Conservation (phyloP, 2,888 invertebrate genomes). For the Hydropsyche betteni region DNA sequence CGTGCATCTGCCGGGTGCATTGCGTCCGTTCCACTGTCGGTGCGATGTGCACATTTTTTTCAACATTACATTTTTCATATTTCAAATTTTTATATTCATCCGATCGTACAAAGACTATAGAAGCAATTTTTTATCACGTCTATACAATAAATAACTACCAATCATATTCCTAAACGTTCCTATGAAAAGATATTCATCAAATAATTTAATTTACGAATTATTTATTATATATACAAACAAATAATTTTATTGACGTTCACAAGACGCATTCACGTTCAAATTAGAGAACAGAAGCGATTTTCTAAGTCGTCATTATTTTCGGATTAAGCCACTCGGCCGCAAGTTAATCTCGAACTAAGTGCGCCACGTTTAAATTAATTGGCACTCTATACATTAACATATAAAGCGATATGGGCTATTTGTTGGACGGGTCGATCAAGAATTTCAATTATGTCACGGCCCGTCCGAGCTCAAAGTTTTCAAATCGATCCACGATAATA, state of each 20-base stretch:
- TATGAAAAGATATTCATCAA: too few relatives aligned
- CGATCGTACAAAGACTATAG: too few relatives aligned
- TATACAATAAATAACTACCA: too few relatives aligned
- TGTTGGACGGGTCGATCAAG: constrained; percentile 8
- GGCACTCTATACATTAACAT: constrained; percentile 12
- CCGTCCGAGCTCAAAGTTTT: constrained; percentile 16
- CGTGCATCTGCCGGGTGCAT: constrained; percentile 26
- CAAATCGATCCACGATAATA: background rate
- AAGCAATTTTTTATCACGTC: too few relatives aligned
- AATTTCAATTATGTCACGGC: constrained; percentile 24
- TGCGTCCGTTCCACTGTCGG: background rate
- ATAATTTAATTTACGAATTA: too few relatives aligned
- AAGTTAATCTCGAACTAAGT: constrained; percentile 13
- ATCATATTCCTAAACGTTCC: too few relatives aligned
- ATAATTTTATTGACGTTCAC: too few relatives aligned
- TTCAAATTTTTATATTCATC: too few relatives aligned
- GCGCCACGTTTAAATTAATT: constrained; percentile 23
- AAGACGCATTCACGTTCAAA: background rate
- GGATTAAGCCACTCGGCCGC: constrained; percentile 28
- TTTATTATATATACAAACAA: too few relatives aligned
- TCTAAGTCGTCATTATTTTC: constrained; percentile 29
- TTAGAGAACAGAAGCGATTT: constrained; percentile 3
- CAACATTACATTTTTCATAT: too few relatives aligned
- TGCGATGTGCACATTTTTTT: too few relatives aligned
- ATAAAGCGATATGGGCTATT: background rate